Base-by-base conservation (phyloP, 2,888 invertebrate genomes). In the Quadriops clusia region DNA sequence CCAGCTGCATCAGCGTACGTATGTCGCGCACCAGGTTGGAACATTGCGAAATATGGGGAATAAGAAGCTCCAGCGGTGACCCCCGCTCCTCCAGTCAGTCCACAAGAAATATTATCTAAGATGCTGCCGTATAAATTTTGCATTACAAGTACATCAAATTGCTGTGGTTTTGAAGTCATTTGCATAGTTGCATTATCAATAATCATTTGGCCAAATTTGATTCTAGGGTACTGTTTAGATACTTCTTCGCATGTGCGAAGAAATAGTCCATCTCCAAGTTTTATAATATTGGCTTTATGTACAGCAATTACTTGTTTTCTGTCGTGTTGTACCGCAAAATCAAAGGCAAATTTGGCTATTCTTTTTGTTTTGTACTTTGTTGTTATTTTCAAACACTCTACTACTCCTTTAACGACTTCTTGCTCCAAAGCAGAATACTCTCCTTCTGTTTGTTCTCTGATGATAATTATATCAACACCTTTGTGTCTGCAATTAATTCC, bases 141-240 rank as follows among this genome's bases (percentile, higher is more conserved):
- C 48, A 87, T 85, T 13, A 93, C 82, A 80, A 93, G 80, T 17
- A 94, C 93, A 59, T 95, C 94, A 63, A 95, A 95, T 64, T 93
- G 93, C 55, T 86, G 79, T 3, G 94, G 94, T 61, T 87, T 84
- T 1, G 89, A 79, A 1, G 91, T 93, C 73, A 94, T 75, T 67
- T 94, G 93, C 94, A 94, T 94, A 28, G 90, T 91, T 51, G 86
- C 85, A 64, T 94, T 95, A 65, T 95, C 94, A 23, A 95, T 86
- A 48, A 94, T 95, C 90, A 95, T 91, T 45, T 79, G 76, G 56
- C 86, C 86, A 60, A 87, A 87, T 49, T 87, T 65, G 49, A 94
- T 85, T 50, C 80, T 81, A 0, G 90, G 90, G 61, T 90, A 91
- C 15, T 85, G 64, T 42, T 79, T 73, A 0, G 87, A 73, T 54